phyloP scores from a whole-genome alignment of 2,888 invertebrate species.

The Stenodera caucasica region DNA sequence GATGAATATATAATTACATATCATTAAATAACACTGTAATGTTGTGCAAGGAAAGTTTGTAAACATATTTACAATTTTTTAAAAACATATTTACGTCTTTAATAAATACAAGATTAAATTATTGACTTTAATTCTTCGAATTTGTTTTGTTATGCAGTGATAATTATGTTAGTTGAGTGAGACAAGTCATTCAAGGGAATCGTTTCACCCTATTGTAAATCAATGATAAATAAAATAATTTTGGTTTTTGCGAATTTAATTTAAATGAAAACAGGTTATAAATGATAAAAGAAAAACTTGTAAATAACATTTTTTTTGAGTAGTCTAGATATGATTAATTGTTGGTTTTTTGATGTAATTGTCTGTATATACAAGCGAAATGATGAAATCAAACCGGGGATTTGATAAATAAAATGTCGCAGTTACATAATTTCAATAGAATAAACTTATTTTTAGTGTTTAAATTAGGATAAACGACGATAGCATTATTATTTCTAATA shows the following conservation, averaged over 20 bases:
- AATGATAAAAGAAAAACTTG: background rate
- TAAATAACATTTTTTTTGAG: background rate
- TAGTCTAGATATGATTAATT: constrained; percentile 5
- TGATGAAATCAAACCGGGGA: constrained; percentile 4
- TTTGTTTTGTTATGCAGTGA: constrained; percentile 18
- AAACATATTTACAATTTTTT: constrained; percentile 27
- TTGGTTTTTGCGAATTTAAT: background rate
- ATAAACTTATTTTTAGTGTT: constrained; percentile 21
- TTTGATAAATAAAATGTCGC: constrained; percentile 20
- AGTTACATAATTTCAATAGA: constrained; percentile 21
- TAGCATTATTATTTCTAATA: background rate
- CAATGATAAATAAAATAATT: background rate
- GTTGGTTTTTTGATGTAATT: constrained; percentile 3
- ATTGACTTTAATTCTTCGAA: constrained; percentile 26
- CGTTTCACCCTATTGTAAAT: background rate
- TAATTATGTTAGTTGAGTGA: constrained; percentile 12
- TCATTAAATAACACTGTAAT: constrained; percentile 10
- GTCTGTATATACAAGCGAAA: background rate
- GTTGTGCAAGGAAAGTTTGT: constrained; percentile 25
- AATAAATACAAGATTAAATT: constrained; percentile 29
- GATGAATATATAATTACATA: background rate
- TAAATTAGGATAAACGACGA: constrained; percentile 14
- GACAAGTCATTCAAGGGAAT: background rate
- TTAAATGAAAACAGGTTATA: background rate
- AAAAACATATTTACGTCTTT: constrained; percentile 24